Conservation (phyloP, 2,113 vertebrate species). For the Equus quagga region DNA sequence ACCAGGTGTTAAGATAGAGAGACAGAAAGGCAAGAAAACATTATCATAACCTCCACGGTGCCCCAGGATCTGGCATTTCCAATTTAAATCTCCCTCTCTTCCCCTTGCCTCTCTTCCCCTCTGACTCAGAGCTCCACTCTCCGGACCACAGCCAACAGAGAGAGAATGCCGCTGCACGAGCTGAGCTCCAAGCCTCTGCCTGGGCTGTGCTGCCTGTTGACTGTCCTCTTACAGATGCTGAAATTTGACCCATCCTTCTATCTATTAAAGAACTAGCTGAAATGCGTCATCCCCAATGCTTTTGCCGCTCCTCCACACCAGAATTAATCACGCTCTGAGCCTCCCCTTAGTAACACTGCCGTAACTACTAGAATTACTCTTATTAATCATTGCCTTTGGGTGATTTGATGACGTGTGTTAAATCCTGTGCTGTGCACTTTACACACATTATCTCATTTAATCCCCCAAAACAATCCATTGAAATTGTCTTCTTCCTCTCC, state of each 20-base stretch:
- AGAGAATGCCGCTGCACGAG: rapidly evolving
- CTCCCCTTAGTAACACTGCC: neutral
- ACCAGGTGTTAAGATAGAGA: neutral
- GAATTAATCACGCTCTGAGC: neutral
- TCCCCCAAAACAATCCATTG: neutral
- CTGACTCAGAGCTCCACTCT: neutral
- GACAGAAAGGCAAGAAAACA: neutral
- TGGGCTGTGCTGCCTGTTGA: neutral
- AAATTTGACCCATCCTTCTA: neutral
- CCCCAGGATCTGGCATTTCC: neutral
- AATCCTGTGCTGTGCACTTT: neutral
- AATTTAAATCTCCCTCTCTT: neutral
- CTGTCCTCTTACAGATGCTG: neutral
- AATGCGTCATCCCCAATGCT: neutral
- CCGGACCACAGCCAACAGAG: neutral
- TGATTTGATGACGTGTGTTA: neutral
- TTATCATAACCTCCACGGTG: neutral
- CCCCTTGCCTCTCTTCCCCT: neutral
- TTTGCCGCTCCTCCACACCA: neutral
- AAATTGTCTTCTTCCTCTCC: neutral
- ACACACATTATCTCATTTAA: neutral
- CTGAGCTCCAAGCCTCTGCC: neutral
- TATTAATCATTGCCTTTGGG: neutral
- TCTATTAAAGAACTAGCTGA: neutral
- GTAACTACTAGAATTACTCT: neutral